phyloP scores from a whole-genome alignment of 2,888 invertebrate genomes.

The Nomada fabriciana region DNA sequence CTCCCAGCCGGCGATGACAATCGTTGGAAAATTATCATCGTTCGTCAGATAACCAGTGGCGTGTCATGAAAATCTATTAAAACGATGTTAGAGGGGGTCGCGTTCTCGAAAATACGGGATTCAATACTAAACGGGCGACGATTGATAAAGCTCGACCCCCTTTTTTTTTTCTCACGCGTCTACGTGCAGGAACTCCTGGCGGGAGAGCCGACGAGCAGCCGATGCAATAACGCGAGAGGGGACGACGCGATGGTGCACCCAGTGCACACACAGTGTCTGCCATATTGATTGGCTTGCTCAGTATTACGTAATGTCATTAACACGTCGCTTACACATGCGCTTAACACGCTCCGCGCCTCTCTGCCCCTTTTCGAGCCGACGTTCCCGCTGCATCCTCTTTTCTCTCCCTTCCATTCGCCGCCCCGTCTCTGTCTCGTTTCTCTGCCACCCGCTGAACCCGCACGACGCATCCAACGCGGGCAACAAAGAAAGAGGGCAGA shows the following conservation, averaged over 20 bases:
- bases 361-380: constrained; percentile 40
- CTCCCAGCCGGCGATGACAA: not conserved
- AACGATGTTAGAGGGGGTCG: not conserved
- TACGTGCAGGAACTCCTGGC: constrained; percentile 15
- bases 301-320: constrained; percentile 83
- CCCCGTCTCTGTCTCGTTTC: not conserved
- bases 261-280: constrained; percentile 72
- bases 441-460: constrained; percentile 10
- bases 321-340: constrained; percentile 82
- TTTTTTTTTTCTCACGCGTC: constrained; percentile 5
- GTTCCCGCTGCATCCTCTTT: constrained; percentile 36
- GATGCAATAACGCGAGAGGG: constrained; percentile 61
- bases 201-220: constrained; percentile 22
- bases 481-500: not conserved
- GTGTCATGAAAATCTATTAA: not conserved
- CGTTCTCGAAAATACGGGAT: not conserved
- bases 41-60: not conserved
- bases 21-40: constrained; percentile 15
- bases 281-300: constrained; percentile 82
- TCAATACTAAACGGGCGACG: constrained; percentile 2
- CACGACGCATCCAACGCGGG: constrained; percentile 16
- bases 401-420: not conserved
- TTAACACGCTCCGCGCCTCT: constrained; percentile 61
- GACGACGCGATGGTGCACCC: constrained; percentile 65
- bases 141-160: constrained; percentile 24